Base-by-base conservation (phyloP, 2,113 vertebrate genomes). In the Corvus hawaiiensis region DNA sequence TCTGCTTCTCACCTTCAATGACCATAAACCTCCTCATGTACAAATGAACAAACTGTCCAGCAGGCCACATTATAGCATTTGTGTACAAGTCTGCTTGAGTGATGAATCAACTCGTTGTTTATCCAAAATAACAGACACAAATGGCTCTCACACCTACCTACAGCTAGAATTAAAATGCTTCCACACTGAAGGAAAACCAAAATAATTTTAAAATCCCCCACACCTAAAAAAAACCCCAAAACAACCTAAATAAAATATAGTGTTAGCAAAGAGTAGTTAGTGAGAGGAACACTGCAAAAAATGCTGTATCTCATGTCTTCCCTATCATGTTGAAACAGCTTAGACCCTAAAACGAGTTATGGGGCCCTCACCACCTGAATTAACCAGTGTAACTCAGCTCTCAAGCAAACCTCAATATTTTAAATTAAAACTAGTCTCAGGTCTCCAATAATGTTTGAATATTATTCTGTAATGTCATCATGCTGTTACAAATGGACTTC, bases 391-490 rank as follows among this genome's bases (percentile, higher is more conserved):
- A 88, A 59, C 22, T 51, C 43, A 71, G 35, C 15, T 87, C 58
- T 69, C n/a, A 82, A 69, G 35, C 22, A 81, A 84, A 84, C 4
- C 2, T 64, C 9, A 4, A 6, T 63, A 81, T 63, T 88, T 95
- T 35, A 72, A 94, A 92, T 90, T 49, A 66, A 91, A 94, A 54
- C 16, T 39, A 54, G 43, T 79, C 64, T 83, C 63, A 54, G 32
- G 13, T 32, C 28, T 78, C 80, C 35, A 76, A 35, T 35, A 89
- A 55, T 5, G 4, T 66, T 86, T 86, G 26, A 75, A 8, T 48
- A 46, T 46, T 92, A 37, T 23, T 67, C 73, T 30, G 21, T 20
- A 75, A 89, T 35, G 33, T 54, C 64, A 73, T 30, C 2, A 2
- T 16, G 35, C 49, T 43, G 37, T 66, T 79, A 88, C 54, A 62